Evolutionary conservation across 2,113 vertebrate genomes (phyloP).

Genomic region (Oreochromis niloticus): DNA sequence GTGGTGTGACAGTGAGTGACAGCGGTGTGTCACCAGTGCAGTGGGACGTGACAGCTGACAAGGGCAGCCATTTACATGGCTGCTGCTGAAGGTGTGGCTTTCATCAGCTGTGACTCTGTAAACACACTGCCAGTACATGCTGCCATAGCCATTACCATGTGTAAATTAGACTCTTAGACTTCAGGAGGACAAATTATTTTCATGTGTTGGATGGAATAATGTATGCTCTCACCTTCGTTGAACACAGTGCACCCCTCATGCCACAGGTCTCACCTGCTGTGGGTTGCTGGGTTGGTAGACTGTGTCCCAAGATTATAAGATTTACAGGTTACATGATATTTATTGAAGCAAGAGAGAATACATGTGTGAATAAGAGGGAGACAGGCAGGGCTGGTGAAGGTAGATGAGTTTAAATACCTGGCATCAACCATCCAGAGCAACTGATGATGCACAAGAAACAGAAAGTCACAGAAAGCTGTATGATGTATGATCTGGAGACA

Average conservation of each 20-base stretch:
- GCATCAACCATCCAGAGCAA: background rate
- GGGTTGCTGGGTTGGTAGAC: background rate
- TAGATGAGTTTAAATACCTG: background rate
- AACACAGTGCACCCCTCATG: background rate
- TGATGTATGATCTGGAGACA: background rate
- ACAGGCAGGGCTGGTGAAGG: background rate
- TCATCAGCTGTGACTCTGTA: background rate
- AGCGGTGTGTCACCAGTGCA: background rate
- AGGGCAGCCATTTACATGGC: constrained; percentile 22
- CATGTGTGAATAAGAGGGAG: background rate
- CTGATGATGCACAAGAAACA: background rate
- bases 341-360: background rate
- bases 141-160: background rate
- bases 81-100: constrained; percentile 1
- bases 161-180: background rate
- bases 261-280: background rate
- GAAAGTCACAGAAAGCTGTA: background rate
- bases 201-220: background rate
- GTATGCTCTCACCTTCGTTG: background rate
- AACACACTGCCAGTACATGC: background rate
- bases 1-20: constrained; percentile 55
- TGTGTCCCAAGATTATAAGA: background rate
- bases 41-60: constrained; percentile 31
- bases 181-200: background rate
- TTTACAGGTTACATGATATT: background rate